phyloP scores from a whole-genome alignment of 2,797 vertebrate genomes.

The Poeciliopsis turneri region DNA sequence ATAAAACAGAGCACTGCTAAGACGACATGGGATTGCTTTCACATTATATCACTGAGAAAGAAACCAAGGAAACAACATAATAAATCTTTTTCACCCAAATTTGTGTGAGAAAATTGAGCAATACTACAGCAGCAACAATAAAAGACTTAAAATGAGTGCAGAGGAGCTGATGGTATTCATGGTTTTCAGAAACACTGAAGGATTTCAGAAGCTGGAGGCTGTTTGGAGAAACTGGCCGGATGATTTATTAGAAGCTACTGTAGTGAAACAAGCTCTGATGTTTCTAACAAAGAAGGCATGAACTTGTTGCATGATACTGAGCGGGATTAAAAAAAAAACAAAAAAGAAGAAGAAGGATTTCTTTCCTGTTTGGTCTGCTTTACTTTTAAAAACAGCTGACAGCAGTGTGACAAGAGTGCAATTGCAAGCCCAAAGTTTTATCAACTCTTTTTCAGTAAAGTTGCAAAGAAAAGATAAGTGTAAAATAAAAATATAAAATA shows the following conservation, averaged over 20 bases:
- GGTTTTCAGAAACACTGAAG: constrained; percentile 34
- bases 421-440: background rate
- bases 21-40: background rate
- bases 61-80: background rate
- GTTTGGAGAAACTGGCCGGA: constrained; percentile 19
- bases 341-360: background rate
- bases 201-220: constrained; percentile 22
- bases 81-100: constrained; percentile 11
- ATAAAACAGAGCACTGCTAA: constrained; percentile 28
- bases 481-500: background rate
- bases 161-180: constrained; percentile 52
- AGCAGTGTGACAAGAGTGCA: background rate
- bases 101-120: constrained; percentile 5
- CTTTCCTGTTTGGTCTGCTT: background rate
- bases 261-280: constrained; percentile 13
- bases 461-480: background rate
- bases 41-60: constrained; percentile 8
- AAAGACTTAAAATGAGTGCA: constrained; percentile 20
- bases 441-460: background rate
- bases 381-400: too few relatives aligned
- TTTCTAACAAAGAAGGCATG: background rate
- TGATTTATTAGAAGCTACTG: constrained; percentile 3
- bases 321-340: background rate
- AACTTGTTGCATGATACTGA: background rate
- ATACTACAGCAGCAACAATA: constrained; percentile 35